These are phyloP conservation scores for Linurgus olivaceus DNA, from an alignment of 2,797 vertebrate species.

Conservation along the genomic window DNA sequence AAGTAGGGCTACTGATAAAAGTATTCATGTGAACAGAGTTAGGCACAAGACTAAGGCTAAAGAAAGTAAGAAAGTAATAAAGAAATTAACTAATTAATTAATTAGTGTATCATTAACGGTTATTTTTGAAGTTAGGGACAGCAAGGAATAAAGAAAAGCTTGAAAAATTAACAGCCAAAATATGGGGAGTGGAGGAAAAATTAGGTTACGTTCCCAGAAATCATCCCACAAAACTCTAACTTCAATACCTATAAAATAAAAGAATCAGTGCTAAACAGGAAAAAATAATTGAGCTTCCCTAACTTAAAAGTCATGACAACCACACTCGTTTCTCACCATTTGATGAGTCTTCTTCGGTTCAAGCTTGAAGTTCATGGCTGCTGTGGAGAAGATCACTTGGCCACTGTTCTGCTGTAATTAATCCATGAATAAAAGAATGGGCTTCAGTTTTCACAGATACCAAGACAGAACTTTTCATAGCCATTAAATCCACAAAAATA, in stretches of 20 bases:
- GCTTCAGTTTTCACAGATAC: conserved; percentile 28
- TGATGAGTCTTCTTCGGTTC: background rate
- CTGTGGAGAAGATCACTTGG: background rate
- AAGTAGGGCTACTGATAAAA: background rate
- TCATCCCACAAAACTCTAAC: background rate
- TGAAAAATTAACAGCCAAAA: conserved; percentile 1
- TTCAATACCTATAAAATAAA: background rate
- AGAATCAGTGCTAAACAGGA: background rate
- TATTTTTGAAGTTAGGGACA: background rate
- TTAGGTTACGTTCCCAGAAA: background rate
- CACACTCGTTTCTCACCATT: conserved; percentile 31
- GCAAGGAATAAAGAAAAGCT: background rate
- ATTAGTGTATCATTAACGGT: background rate
- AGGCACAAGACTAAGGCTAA: background rate
- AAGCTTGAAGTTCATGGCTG: conserved; percentile 3
- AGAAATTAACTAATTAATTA: background rate
- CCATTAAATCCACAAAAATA: background rate
- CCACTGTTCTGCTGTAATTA: conserved; percentile 36
- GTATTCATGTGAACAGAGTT: background rate
- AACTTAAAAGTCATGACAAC: background rate
- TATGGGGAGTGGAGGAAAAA: background rate
- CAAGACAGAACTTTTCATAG: conserved; percentile 2
- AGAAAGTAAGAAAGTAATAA: background rate
- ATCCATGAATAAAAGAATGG: conserved; percentile 27
- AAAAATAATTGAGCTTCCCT: background rate